Evolutionary conservation across 2,797 vertebrate species (phyloP).

Genomic region (Hoplostethus mediterraneus): DNA sequence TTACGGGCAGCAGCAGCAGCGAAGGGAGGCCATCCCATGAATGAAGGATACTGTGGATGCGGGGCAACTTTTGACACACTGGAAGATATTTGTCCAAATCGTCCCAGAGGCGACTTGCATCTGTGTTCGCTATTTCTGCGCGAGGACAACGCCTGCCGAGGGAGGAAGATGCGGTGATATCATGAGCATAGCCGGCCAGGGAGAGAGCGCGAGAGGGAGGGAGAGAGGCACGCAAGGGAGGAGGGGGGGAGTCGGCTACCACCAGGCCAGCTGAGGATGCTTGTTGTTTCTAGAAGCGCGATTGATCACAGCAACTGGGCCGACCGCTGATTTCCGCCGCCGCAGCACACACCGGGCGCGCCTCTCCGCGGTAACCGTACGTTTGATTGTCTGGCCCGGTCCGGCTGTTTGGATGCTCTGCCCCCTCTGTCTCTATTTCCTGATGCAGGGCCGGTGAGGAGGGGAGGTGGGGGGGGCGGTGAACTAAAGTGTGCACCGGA

Average conservation of each 20-base stretch:
- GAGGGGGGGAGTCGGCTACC: conserved; percentile 53
- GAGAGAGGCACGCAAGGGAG: conserved; percentile 41
- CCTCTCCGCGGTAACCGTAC: not conserved
- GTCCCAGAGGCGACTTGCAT: not conserved
- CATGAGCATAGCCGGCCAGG: conserved; percentile 65
- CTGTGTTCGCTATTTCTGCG: not conserved
- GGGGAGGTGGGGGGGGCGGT: conserved; percentile 57
- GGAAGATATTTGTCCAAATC: not conserved
- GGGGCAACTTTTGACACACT: conserved; percentile 41
- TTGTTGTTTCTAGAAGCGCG: conserved; percentile 71
- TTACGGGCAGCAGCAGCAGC: conserved; percentile 42
- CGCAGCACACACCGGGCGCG: not conserved
- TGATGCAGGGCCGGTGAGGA: conserved; percentile 75
- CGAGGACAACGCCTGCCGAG: conserved; percentile 42
- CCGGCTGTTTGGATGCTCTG: conserved; percentile 40
- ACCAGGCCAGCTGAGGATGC: conserved; percentile 77
- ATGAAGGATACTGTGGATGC: conserved; percentile 13
- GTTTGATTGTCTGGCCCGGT: conserved; percentile 21
- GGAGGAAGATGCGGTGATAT: conserved; percentile 77
- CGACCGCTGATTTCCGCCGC: conserved; percentile 40
- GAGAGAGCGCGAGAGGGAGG: conserved; percentile 58
- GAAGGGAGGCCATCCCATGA: conserved; percentile 48
- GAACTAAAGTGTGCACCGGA: conserved; percentile 81
- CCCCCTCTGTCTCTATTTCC: conserved; percentile 73
- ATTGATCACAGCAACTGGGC: conserved; percentile 30